Conservation (phyloP, 1,140 invertebrate species). For the Leptonema lineaticorne region DNA sequence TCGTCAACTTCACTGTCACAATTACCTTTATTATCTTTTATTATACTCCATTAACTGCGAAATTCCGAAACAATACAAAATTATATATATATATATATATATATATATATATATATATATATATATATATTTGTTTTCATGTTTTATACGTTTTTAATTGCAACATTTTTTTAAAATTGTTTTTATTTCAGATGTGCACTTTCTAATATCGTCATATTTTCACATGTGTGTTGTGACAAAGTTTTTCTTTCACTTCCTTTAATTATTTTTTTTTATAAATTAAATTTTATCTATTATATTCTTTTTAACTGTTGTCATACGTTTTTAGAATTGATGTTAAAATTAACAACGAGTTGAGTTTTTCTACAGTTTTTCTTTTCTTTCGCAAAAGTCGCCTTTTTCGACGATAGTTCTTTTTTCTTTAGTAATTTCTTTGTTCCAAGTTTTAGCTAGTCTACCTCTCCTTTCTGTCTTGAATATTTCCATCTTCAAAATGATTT, state of each 20-base stretch:
- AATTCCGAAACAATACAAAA: not conserved
- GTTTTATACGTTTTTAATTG: conserved; percentile 14
- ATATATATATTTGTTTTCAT: not conserved
- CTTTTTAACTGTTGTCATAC: not conserved
- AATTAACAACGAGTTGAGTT: too few species aligned
- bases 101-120: too few species aligned
- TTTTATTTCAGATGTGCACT: not conserved
- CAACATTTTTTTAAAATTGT: not conserved
- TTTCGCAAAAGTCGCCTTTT: too few species aligned
- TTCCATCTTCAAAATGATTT: too few species aligned
- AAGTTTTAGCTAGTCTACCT: too few species aligned
- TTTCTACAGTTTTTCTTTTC: too few species aligned
- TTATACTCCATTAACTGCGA: not conserved
- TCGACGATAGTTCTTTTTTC: too few species aligned
- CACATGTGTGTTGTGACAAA: not conserved
- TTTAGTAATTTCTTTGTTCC: too few species aligned
- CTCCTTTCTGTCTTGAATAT: too few species aligned
- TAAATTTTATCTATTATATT: not conserved
- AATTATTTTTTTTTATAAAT: not conserved
- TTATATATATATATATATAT: too few species aligned
- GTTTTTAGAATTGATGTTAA: too few species aligned
- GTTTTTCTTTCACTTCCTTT: conserved; percentile 25
- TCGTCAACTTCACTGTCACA: not conserved
- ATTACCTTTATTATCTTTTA: not conserved
- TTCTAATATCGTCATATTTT: conserved; percentile 14